Percentiles rank a stretch among this genome's conserved stretches.
Evolutionary conservation across 2,888 invertebrate species (phyloP).

Genomic region (Platynereis dumerilii): DNA sequence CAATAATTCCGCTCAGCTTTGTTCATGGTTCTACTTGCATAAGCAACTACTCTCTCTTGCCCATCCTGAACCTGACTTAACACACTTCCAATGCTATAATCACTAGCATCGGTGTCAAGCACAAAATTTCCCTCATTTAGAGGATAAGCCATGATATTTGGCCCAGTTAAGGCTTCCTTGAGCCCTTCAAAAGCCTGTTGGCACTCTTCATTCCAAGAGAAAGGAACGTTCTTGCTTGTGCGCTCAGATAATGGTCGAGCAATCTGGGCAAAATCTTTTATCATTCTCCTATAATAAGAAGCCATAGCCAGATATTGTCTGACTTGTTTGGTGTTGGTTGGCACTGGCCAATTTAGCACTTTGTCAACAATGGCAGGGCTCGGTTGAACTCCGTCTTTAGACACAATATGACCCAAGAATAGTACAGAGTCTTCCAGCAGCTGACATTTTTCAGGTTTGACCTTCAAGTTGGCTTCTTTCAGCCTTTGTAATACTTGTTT

Average conservation of each 20-base stretch:
- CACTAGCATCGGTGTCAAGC: constrained; percentile 31
- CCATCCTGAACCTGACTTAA: constrained; percentile 27
- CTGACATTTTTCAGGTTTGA: constrained; percentile 31
- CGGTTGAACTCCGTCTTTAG: constrained; percentile 4
- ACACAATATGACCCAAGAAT: constrained; percentile 19
- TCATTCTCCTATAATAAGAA: constrained; percentile 39
- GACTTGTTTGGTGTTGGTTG: constrained; percentile 31
- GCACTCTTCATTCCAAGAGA: constrained; percentile 1
- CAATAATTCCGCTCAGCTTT: too few species aligned
- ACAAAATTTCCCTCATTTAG: constrained; percentile 15
- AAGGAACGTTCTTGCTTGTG: constrained; percentile 65
- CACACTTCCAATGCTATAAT: constrained; percentile 28
- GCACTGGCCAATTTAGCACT: constrained; percentile 31
- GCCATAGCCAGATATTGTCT: constrained; percentile 35
- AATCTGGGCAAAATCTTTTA: constrained; percentile 29
- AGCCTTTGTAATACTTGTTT: constrained; percentile 29
- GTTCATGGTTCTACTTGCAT: constrained; percentile 25
- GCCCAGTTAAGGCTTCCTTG: constrained; percentile 16
- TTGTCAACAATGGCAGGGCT: constrained; percentile 8
- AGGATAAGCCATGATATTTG: constrained; percentile 27
- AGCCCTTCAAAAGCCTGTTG: constrained; percentile 23
- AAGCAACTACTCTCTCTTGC: constrained; percentile 27
- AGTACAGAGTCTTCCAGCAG: constrained; percentile 9
- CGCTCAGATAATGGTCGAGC: constrained; percentile 33
- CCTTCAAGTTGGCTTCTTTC: constrained; percentile 23